These are phyloP conservation scores for Nebria salina DNA, from an alignment of 2,888 invertebrate genomes.

Conservation along the genomic window DNA sequence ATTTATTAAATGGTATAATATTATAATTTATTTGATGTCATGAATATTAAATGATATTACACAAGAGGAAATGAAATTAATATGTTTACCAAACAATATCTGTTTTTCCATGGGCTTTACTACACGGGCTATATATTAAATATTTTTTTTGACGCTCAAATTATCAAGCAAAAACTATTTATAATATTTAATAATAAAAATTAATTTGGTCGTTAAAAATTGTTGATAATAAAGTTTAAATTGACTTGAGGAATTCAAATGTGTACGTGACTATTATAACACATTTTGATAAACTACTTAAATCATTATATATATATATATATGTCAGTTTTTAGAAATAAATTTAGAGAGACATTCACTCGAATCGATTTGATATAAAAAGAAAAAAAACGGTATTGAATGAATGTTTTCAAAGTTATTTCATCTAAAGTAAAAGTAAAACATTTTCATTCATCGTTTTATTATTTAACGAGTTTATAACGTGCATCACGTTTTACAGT, in stretches of 20 bases:
- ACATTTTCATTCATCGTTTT: background rate
- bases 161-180: background rate
- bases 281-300: background rate
- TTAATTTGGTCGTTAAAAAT: background rate
- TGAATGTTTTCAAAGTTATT: background rate
- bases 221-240: background rate
- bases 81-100: slow-evolving; percentile 1
- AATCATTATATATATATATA: background rate
- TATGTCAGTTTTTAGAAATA: background rate
- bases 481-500: slow-evolving; percentile 1
- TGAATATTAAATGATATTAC: background rate
- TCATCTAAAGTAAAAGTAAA: background rate
- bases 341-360: background rate
- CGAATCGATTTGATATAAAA: background rate
- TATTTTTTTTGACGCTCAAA: background rate
- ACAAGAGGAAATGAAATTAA: background rate
- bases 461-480: slow-evolving; percentile 1
- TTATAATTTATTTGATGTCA: background rate
- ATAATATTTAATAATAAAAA: background rate
- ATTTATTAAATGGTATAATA: background rate
- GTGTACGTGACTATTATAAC: background rate
- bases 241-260: background rate
- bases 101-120: background rate
- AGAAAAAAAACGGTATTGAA: background rate
- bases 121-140: background rate